Percentiles rank a stretch among this genome's conserved stretches.
phyloP scores from a whole-genome alignment of 2,888 invertebrate species.

The Apamea monoglypha region DNA sequence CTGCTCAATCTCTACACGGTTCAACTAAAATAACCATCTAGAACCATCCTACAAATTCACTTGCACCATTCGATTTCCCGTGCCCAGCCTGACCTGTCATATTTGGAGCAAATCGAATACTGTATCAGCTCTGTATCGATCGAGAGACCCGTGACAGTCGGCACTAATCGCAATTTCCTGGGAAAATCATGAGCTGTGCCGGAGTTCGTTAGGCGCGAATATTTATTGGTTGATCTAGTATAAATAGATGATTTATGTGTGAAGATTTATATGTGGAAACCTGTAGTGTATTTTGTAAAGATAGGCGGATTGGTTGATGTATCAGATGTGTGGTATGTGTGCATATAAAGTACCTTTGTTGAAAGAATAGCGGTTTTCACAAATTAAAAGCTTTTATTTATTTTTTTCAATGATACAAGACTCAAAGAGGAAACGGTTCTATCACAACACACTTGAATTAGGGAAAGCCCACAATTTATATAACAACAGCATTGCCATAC shows the following conservation, averaged over 20 bases:
- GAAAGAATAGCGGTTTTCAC: not conserved
- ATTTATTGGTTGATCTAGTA: constrained; percentile 20
- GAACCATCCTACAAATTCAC: constrained; percentile 9
- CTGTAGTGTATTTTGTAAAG: not conserved
- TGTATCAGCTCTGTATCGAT: constrained; percentile 27
- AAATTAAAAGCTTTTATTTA: not conserved
- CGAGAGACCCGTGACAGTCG: constrained; percentile 63
- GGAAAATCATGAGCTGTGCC: constrained; percentile 70
- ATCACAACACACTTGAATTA: too few relatives aligned
- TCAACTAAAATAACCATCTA: not conserved
- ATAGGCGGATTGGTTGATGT: not conserved
- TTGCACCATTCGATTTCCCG: constrained; percentile 32
- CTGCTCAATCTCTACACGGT: not conserved
- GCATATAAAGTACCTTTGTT: not conserved
- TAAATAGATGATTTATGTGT: constrained; percentile 31
- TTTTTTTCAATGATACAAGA: too few relatives aligned
- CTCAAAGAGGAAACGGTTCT: too few relatives aligned
- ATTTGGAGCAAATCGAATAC: constrained; percentile 65
- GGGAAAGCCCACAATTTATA: too few relatives aligned
- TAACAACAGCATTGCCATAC: too few relatives aligned
- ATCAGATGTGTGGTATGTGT: not conserved
- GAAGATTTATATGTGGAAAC: not conserved
- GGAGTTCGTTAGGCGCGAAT: constrained; percentile 39
- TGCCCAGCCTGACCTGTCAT: constrained; percentile 48
- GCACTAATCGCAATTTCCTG: constrained; percentile 80